Conservation (phyloP, 35 echinoderm and acorn worm species). For the Anneissia japonica region DNA sequence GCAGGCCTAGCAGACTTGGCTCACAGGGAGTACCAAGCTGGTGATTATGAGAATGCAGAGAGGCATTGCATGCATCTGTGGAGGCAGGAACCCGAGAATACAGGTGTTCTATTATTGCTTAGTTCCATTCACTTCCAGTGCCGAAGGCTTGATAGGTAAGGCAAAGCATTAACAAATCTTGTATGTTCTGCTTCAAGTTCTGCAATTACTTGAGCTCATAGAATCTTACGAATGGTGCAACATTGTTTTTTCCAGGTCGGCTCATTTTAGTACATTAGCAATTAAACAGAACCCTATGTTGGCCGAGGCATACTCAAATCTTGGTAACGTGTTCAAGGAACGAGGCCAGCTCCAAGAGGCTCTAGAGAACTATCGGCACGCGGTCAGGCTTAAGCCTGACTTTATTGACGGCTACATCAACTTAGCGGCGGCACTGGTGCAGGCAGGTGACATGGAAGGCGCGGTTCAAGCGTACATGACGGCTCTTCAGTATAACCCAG, state of each 20-base stretch:
- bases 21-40: slow-evolving; percentile 89
- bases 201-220: too few relatives aligned
- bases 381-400: slow-evolving; percentile 91
- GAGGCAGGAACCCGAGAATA: slow-evolving; percentile 95
- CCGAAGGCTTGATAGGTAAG: slow-evolving; percentile 87
- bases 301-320: slow-evolving; percentile 93
- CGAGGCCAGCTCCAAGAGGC: slow-evolving; percentile 92
- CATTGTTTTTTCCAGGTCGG: slow-evolving; percentile 55
- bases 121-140: slow-evolving; percentile 99
- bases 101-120: slow-evolving; percentile 72
- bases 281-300: slow-evolving; percentile 97
- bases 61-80: slow-evolving; percentile 98
- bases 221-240: too few relatives aligned
- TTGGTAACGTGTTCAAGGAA: slow-evolving; percentile 97
- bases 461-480: slow-evolving; percentile 92
- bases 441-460: slow-evolving; percentile 96
- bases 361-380: slow-evolving; percentile 94
- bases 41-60: slow-evolving; percentile 94
- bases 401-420: slow-evolving; percentile 99
- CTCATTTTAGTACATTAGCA: slow-evolving; percentile 94
- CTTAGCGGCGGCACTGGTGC: slow-evolving; percentile 91
- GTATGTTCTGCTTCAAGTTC: too few relatives aligned
- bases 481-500: slow-evolving; percentile 93
- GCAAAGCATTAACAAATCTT: too few relatives aligned
- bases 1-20: slow-evolving; percentile 88